Conservation (phyloP, 2,113 vertebrate species). For the Alligator mississippiensis region DNA sequence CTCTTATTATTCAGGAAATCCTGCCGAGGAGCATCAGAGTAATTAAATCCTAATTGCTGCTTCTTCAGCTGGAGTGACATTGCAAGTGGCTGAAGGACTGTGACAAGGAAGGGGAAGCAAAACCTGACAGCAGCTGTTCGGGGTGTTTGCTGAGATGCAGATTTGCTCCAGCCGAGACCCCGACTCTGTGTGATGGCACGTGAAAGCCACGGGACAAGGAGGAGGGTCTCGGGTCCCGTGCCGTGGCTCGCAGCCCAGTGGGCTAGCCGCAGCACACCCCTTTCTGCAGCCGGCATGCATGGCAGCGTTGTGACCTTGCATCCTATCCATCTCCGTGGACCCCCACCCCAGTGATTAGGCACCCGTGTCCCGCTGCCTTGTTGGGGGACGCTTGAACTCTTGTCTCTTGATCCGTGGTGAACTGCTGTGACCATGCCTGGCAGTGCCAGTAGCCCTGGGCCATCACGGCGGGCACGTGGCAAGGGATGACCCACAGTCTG, state of each 20-base stretch:
- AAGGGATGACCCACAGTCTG: background rate
- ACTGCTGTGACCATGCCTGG: too few relatives aligned
- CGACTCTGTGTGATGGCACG: fast-evolving
- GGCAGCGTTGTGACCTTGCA: too few relatives aligned
- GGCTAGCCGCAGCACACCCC: background rate
- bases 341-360: too few relatives aligned
- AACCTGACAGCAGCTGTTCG: fast-evolving
- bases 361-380: too few relatives aligned
- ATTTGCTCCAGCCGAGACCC: background rate
- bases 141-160: fast-evolving
- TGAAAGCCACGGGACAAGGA: fast-evolving
- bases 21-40: constrained; percentile 8
- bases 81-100: constrained; percentile 44
- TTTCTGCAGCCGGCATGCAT: too few relatives aligned
- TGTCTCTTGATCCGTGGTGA: too few relatives aligned
- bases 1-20: constrained; percentile 24
- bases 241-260: background rate
- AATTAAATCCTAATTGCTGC: constrained; percentile 36
- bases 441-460: too few relatives aligned
- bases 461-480: background rate
- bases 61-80: constrained; percentile 32
- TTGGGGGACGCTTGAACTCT: too few relatives aligned
- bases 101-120: background rate
- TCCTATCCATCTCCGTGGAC: too few relatives aligned
- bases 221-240: too few relatives aligned